phyloP scores from a whole-genome alignment of 2,797 vertebrate genomes.

The Gambelia wislizenii region DNA sequence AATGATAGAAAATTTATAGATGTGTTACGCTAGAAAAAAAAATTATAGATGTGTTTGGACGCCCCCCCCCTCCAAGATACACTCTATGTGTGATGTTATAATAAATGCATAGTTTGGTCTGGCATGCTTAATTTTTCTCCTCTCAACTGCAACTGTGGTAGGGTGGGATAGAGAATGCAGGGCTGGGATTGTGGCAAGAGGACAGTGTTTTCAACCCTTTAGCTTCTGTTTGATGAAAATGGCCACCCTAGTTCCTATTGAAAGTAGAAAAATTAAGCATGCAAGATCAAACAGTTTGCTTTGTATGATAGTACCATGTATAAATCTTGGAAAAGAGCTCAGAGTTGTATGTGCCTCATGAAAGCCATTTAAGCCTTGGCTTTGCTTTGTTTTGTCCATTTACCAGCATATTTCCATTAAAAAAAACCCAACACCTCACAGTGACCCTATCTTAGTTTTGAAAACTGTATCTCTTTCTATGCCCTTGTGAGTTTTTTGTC shows the following conservation, averaged over 20 bases:
- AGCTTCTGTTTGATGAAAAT: neutral
- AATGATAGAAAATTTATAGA: too few species aligned
- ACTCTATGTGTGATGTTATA: neutral
- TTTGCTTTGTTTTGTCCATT: conserved; percentile 29
- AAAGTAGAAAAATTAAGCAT: neutral
- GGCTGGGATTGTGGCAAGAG: neutral
- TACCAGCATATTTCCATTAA: conserved; percentile 37
- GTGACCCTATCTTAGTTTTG: conserved; percentile 24
- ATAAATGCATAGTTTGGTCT: neutral
- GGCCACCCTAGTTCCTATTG: neutral
- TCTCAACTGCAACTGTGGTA: neutral
- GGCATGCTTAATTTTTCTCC: neutral
- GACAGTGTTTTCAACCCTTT: neutral
- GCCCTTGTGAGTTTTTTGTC: conserved; percentile 5
- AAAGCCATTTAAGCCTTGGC: neutral
- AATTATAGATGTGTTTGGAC: too few species aligned
- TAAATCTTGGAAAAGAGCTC: neutral
- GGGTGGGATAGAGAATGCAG: neutral
- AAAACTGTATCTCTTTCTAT: neutral
- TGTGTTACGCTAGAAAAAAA: too few species aligned
- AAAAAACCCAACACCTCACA: neutral
- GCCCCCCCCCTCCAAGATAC: too few species aligned
- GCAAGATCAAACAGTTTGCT: neutral
- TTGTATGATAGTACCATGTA: neutral
- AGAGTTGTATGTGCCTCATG: neutral